Percentiles rank a stretch among this genome's conserved stretches.
These are phyloP conservation scores for Cyanoderma ruficeps DNA, from an alignment of 2,113 vertebrate genomes.

Conservation along the genomic window DNA sequence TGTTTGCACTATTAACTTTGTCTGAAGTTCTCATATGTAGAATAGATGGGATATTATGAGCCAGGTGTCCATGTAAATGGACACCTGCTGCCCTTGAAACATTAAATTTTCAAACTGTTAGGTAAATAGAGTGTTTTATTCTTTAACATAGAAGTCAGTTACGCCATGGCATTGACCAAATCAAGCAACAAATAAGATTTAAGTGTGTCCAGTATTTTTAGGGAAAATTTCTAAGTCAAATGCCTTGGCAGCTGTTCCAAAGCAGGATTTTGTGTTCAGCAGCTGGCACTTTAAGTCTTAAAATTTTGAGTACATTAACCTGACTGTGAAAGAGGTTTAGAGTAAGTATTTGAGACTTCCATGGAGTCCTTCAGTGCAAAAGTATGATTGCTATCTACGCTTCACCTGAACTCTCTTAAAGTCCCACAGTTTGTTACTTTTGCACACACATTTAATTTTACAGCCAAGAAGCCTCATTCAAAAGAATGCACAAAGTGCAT, in stretches of 20 bases:
- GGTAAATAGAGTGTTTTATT: not conserved
- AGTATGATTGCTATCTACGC: not conserved
- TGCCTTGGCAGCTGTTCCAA: not conserved
- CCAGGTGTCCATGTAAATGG: not conserved
- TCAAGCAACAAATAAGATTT: constrained; percentile 24
- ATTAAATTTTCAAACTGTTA: not conserved
- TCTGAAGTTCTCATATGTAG: not conserved
- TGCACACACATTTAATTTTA: not conserved
- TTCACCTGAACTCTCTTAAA: not conserved
- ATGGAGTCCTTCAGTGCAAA: not conserved
- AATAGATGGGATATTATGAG: not conserved
- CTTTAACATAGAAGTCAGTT: not conserved
- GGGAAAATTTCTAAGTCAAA: not conserved
- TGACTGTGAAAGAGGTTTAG: not conserved
- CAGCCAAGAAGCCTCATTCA: not conserved
- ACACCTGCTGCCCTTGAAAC: not conserved
- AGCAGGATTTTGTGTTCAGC: not conserved
- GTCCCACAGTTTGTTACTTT: not conserved
- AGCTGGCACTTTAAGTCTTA: not conserved
- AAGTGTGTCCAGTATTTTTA: constrained; percentile 6
- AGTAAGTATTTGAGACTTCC: not conserved
- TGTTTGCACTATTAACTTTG: not conserved
- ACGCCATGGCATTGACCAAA: not conserved
- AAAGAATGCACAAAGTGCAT: not conserved
- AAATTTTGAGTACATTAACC: not conserved